Conservation (phyloP, 2,797 vertebrate species). For the Bradypodion ventrale region DNA sequence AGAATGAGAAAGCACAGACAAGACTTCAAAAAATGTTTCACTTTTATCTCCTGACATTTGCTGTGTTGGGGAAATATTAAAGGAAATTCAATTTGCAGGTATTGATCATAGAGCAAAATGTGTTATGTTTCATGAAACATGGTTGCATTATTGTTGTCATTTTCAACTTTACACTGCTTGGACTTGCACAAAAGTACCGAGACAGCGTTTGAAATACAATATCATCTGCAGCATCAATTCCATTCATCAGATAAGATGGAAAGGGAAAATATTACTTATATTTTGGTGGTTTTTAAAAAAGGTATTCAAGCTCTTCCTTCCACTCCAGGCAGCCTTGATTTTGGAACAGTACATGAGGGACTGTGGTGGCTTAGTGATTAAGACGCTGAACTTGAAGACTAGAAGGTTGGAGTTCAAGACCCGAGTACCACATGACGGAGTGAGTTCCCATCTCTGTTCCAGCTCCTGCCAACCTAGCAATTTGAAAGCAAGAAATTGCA, state of each 20-base stretch:
- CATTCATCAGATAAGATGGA: background rate
- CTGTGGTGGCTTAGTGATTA: no score
- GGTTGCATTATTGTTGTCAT: conserved; percentile 23
- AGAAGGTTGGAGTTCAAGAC: no score
- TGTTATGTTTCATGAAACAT: conserved; percentile 26
- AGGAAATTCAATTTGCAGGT: conserved; percentile 33
- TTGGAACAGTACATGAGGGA: background rate
- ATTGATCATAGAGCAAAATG: conserved; percentile 35
- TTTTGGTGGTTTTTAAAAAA: background rate
- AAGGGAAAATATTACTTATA: background rate
- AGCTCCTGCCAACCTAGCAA: no score
- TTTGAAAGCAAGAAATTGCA: no score
- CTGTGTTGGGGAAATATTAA: conserved; percentile 29
- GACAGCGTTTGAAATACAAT: conserved; percentile 23
- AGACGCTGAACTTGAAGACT: no score
- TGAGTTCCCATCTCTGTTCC: no score
- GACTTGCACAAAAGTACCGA: conserved; percentile 4
- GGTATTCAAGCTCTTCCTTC: background rate
- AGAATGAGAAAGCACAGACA: background rate
- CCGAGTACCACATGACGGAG: no score
- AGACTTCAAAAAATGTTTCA: conserved; percentile 18
- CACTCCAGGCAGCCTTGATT: background rate
- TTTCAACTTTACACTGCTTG: conserved; percentile 14
- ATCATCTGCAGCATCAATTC: background rate
- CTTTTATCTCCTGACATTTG: conserved; percentile 11